Evolutionary conservation across 2,797 vertebrate species (phyloP).

Genomic region (Poeciliopsis turneri): DNA sequence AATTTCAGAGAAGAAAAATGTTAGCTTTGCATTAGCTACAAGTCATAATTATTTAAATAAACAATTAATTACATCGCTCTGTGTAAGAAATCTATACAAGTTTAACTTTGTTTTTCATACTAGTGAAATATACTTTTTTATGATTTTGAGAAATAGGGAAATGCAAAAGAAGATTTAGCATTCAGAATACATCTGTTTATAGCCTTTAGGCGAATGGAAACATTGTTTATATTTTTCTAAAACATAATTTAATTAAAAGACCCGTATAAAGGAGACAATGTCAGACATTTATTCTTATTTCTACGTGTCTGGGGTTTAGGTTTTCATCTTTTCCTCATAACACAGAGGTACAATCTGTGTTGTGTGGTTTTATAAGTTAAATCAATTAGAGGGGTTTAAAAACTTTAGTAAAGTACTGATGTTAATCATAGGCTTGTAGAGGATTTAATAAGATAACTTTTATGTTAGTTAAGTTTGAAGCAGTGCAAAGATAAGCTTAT

Average conservation of each 20-base stretch:
- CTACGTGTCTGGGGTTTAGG: neutral
- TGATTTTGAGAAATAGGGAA: neutral
- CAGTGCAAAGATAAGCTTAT: neutral
- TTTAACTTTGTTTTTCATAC: neutral
- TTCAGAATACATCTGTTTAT: neutral
- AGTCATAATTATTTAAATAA: neutral
- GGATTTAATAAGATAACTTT: conserved; percentile 1
- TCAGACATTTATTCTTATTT: neutral
- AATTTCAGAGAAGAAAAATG: neutral
- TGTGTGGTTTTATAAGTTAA: neutral
- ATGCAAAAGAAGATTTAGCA: neutral
- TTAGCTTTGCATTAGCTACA: neutral
- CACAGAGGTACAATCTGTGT: neutral
- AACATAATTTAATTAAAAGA: neutral
- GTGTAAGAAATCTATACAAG: neutral
- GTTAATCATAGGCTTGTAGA: neutral
- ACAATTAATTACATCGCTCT: neutral
- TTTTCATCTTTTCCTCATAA: neutral
- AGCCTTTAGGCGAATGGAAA: neutral
- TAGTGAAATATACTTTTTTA: neutral
- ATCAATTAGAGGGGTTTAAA: neutral
- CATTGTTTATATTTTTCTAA: neutral
- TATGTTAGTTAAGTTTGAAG: neutral
- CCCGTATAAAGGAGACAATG: neutral
- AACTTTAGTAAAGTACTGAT: neutral